Percentiles rank a stretch among this genome's conserved stretches.
Conservation (phyloP, 2,113 vertebrate genomes). For the Ammodytes dubius region DNA sequence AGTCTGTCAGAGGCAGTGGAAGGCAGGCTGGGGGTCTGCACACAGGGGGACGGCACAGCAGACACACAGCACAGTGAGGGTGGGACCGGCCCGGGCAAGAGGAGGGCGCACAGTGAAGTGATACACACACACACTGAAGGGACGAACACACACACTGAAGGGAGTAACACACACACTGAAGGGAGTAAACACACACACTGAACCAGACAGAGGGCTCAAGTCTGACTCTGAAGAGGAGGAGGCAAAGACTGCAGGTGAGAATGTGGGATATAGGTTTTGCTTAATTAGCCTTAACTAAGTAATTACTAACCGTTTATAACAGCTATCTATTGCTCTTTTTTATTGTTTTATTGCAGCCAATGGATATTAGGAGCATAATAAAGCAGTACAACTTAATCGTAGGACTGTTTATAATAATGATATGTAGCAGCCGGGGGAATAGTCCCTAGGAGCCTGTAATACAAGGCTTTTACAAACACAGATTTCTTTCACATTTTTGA, state of each 20-base stretch:
- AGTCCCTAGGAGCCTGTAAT: too few species aligned
- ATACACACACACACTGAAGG: conserved; percentile 53
- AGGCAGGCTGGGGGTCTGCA: background rate
- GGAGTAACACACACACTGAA: conserved; percentile 19
- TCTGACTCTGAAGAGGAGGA: conserved; percentile 91
- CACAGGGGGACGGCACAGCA: background rate
- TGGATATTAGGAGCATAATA: too few species aligned
- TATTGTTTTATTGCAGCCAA: too few species aligned
- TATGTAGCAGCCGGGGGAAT: too few species aligned
- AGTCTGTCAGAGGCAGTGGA: conserved; percentile 81
- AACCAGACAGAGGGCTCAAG: conserved; percentile 60
- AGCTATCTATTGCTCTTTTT: too few species aligned
- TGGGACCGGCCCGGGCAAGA: conserved; percentile 49
- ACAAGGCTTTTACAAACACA: too few species aligned
- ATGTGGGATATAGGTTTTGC: too few species aligned
- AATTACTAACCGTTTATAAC: too few species aligned
- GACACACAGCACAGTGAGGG: conserved; percentile 21
- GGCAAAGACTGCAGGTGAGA: background rate
- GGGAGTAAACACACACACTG: rapidly evolving
- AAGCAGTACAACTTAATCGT: too few species aligned
- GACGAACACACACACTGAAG: conserved; percentile 82
- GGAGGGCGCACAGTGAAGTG: conserved; percentile 88
- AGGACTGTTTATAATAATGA: too few species aligned
- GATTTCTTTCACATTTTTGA: too few species aligned
- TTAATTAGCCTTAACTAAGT: too few species aligned